These are phyloP conservation scores for Neodiprion fabricii DNA, from an alignment of 1,140 invertebrate species.

Conservation along the genomic window DNA sequence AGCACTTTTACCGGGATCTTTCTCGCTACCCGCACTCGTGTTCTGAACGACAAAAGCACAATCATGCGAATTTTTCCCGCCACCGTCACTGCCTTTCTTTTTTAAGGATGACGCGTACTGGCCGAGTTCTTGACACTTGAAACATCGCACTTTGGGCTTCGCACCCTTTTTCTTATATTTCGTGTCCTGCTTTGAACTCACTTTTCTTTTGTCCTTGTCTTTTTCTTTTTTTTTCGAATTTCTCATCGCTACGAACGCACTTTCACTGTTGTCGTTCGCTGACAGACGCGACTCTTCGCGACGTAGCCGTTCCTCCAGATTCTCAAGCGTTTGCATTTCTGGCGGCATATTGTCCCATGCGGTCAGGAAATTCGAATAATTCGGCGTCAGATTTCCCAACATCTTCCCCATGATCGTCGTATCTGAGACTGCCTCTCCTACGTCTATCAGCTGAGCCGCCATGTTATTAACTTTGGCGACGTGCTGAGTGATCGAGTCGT, in stretches of 20 bases:
- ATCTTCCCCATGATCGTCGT: slow-evolving; percentile 13
- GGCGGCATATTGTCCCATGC: slow-evolving; percentile 8
- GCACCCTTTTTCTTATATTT: slow-evolving; percentile 17
- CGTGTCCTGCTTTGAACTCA: slow-evolving; percentile 10
- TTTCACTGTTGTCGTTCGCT: slow-evolving; percentile 13
- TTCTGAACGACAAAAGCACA: slow-evolving; percentile 13
- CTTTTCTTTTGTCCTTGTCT: slow-evolving; percentile 16
- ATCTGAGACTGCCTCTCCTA: slow-evolving; percentile 19
- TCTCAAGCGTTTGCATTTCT: not conserved
- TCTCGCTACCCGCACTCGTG: not conserved
- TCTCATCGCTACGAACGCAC: not conserved
- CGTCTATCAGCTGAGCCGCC: slow-evolving; percentile 12
- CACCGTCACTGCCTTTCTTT: slow-evolving; percentile 19
- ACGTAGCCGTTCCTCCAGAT: slow-evolving; percentile 19
- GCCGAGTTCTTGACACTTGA: slow-evolving; percentile 17
- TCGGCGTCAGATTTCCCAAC: not conserved
- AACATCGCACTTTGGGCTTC: slow-evolving; percentile 6
- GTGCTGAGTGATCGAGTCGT: slow-evolving; percentile 16
- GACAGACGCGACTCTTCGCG: slow-evolving; percentile 15
- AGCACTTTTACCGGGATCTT: not conserved
- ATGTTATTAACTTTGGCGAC: slow-evolving; percentile 16
- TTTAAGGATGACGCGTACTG: slow-evolving; percentile 2
- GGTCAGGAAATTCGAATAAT: not conserved
- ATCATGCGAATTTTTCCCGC: slow-evolving; percentile 10
- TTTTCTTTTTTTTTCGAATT: not conserved